Evolutionary conservation across 2,113 vertebrate species (phyloP).

Genomic region (Ahaetulla prasina): DNA sequence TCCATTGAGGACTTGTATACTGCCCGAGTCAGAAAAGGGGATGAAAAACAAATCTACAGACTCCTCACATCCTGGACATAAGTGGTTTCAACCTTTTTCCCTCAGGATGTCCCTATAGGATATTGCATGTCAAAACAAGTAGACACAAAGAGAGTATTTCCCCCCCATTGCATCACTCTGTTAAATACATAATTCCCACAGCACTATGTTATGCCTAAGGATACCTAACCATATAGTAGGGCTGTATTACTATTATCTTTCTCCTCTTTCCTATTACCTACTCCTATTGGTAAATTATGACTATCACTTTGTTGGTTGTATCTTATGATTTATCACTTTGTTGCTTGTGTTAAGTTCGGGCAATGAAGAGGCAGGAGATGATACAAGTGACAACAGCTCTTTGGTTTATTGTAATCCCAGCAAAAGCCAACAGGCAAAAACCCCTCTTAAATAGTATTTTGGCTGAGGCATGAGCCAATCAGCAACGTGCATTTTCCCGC

Average conservation of each 20-base stretch:
- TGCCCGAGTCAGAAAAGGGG: not conserved
- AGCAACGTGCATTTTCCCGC: too few relatives aligned
- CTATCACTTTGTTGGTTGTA: not conserved
- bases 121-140: not conserved
- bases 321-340: not conserved
- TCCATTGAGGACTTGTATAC: not conserved
- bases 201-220: not conserved
- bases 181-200: not conserved
- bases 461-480: too few relatives aligned
- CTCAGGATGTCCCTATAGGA: not conserved
- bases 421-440: too few relatives aligned
- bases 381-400: too few relatives aligned
- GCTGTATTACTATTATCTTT: not conserved
- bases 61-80: not conserved
- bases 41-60: not conserved
- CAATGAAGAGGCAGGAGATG: too few relatives aligned
- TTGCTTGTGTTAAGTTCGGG: too few relatives aligned
- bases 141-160: not conserved
- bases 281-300: not conserved
- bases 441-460: too few relatives aligned
- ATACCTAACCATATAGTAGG: not conserved
- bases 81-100: not conserved
- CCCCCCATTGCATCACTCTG: not conserved
- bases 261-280: not conserved
- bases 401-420: too few relatives aligned